A percentile compares a stretch with the other conserved stretches of the same genome.
Evolutionary conservation across 2,113 vertebrate genomes (phyloP).

Genomic region (Cygnus atratus): DNA sequence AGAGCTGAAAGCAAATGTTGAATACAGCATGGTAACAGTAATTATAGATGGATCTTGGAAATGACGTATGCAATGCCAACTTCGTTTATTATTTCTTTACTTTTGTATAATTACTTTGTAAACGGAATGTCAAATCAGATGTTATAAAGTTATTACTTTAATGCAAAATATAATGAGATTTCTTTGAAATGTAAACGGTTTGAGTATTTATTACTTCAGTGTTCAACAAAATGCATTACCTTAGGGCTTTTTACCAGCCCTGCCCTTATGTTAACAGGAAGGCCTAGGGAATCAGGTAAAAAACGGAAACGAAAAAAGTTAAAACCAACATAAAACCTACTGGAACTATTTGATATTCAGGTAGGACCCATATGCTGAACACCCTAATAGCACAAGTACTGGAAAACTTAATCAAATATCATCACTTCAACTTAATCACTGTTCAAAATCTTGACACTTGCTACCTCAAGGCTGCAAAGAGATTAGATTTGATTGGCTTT

Average conservation of each 20-base stretch:
- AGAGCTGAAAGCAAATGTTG: constrained; percentile 45
- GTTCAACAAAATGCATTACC: constrained; percentile 73
- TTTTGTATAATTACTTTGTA: constrained; percentile 46
- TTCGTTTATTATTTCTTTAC: constrained; percentile 48
- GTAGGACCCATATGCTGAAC: constrained; percentile 81
- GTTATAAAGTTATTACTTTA: constrained; percentile 53
- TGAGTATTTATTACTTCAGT: constrained; percentile 79
- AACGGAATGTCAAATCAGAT: constrained; percentile 48
- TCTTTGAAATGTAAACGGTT: constrained; percentile 79
- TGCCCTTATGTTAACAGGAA: constrained; percentile 95
- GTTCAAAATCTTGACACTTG: constrained; percentile 68
- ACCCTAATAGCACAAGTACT: constrained; percentile 65
- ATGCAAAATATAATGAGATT: constrained; percentile 64
- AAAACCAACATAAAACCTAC: constrained; percentile 88
- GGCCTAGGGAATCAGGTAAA: constrained; percentile 93
- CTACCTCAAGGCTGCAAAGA: constrained; percentile 69
- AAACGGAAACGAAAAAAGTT: constrained; percentile 95
- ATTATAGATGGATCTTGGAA: constrained; percentile 45
- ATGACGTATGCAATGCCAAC: constrained; percentile 33
- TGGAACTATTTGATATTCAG: constrained; percentile 86
- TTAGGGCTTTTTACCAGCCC: constrained; percentile 81
- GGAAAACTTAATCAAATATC: constrained; percentile 67
- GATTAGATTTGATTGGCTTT: constrained; percentile 75
- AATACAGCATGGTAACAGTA: constrained; percentile 42
- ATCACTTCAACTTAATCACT: constrained; percentile 71